Conservation (phyloP, 2,888 invertebrate species). For the Brenthis hecate region DNA sequence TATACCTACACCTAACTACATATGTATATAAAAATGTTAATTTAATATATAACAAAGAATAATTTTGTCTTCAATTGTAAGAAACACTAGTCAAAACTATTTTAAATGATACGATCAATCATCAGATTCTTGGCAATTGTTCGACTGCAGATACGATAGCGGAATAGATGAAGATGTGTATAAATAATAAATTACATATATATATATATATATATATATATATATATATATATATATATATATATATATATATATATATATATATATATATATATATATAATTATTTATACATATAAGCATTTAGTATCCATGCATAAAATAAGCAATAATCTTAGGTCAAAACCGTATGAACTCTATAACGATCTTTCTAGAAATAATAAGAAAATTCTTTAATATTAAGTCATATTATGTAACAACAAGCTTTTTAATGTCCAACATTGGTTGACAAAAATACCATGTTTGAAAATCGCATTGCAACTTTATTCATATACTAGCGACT, state of each 20-base stretch:
- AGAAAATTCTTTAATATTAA: background rate
- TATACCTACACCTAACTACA: background rate
- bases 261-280: no score
- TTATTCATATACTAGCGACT: no score
- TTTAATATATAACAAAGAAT: background rate
- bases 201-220: no score
- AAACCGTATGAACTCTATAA: background rate
- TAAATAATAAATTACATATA: slow-evolving; percentile 25
- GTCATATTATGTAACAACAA: background rate
- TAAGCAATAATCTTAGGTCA: background rate
- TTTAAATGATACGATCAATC: slow-evolving; percentile 40
- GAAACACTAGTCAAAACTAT: slow-evolving; percentile 29
- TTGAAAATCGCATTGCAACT: no score
- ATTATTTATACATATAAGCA: slow-evolving; percentile 37
- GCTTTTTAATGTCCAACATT: background rate
- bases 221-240: no score
- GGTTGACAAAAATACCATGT: no score
- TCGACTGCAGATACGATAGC: slow-evolving; percentile 45
- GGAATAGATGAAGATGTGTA: slow-evolving; percentile 54
- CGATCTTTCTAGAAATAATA: background rate
- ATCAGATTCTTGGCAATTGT: slow-evolving; percentile 53
- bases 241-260: no score
- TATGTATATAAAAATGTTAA: background rate
- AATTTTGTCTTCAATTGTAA: slow-evolving; percentile 12
- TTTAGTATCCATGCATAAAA: background rate